Evolutionary conservation across 2,797 vertebrate genomes (phyloP).

Genomic region (Yasuhikotakia modesta): DNA sequence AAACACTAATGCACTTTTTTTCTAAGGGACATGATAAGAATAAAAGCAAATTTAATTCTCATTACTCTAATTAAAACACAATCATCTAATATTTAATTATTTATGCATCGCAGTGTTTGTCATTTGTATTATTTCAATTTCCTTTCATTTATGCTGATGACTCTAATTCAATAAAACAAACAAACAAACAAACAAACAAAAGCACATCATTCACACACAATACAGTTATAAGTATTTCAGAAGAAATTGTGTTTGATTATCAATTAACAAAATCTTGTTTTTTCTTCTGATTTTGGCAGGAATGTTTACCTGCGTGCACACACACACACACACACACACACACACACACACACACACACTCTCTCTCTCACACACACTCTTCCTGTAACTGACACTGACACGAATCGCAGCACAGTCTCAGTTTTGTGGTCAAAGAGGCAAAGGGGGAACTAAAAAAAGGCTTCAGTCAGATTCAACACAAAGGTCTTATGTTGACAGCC

Average conservation of each 20-base stretch:
- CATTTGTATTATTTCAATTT: too few relatives aligned
- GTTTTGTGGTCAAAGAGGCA: neutral
- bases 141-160: neutral
- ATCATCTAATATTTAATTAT: neutral
- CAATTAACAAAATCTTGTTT: neutral
- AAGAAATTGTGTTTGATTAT: neutral
- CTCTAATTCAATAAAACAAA: neutral
- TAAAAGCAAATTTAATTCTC: neutral
- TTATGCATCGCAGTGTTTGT: neutral
- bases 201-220: neutral
- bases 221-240: neutral
- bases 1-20: neutral
- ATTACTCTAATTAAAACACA: neutral
- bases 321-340: too few relatives aligned
- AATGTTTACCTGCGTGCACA: too few relatives aligned
- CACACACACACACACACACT: too few relatives aligned
- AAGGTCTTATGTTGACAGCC: constrained; percentile 65
- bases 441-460: constrained; percentile 51
- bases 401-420: constrained; percentile 3
- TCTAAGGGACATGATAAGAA: neutral
- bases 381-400: neutral
- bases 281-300: too few relatives aligned
- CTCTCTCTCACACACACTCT: neutral
- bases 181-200: neutral
- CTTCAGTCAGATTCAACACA: constrained; percentile 55